Conservation (phyloP, 2,888 invertebrate genomes). For the Dusona sp. region DNA sequence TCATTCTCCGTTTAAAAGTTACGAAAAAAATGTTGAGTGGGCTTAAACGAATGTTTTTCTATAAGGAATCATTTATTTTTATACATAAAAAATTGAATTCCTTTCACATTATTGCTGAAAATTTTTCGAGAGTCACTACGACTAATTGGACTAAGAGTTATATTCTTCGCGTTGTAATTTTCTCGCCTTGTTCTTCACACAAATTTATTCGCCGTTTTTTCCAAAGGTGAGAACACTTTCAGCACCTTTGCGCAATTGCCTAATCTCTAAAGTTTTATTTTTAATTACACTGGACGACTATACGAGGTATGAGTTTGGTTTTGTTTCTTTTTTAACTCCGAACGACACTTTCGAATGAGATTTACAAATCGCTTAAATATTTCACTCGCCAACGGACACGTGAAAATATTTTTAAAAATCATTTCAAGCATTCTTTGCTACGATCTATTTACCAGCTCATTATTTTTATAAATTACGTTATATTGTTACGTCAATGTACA, state of each 20-base stretch:
- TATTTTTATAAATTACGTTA: neutral
- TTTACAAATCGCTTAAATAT: neutral
- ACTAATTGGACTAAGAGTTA: slow-evolving; percentile 3
- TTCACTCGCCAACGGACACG: neutral
- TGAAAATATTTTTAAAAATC: slow-evolving; percentile 7
- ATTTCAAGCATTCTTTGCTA: neutral
- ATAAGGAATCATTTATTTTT: neutral
- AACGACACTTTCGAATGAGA: slow-evolving; percentile 2
- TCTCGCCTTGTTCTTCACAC: neutral
- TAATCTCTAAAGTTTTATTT: slow-evolving; percentile 2
- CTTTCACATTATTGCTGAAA: slow-evolving; percentile 44
- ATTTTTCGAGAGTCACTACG: slow-evolving; percentile 9
- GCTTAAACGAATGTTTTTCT: neutral
- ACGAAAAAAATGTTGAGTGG: neutral
- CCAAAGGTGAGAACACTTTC: neutral
- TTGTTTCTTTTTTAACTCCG: neutral
- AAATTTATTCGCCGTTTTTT: neutral
- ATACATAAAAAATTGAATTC: slow-evolving; percentile 3
- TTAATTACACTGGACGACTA: slow-evolving; percentile 3
- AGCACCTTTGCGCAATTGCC: neutral
- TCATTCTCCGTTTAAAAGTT: neutral
- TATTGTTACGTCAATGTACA: neutral
- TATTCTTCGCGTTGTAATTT: neutral
- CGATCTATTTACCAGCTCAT: neutral
- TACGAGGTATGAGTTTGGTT: neutral